A percentile compares a stretch with the other conserved stretches of the same genome.
Conservation (phyloP, 2,113 vertebrate genomes). For the Clarias batrachus region DNA sequence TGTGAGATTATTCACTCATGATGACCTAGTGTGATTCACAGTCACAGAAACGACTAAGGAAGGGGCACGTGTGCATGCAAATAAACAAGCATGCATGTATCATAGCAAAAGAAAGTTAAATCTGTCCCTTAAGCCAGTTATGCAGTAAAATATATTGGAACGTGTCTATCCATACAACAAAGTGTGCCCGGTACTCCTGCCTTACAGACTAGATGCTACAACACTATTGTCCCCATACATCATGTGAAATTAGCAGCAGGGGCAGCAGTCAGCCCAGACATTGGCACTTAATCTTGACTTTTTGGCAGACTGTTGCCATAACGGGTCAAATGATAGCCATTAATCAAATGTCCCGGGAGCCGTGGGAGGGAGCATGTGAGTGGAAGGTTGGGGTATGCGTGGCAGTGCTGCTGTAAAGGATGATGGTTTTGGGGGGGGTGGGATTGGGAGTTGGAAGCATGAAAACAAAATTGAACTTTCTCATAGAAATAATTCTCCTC, state of each 20-base stretch:
- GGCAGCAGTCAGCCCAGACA: conserved; percentile 72
- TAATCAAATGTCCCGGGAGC: conserved; percentile 73
- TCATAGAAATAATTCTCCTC: conserved; percentile 67
- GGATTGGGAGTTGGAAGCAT: background rate
- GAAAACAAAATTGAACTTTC: conserved; percentile 59
- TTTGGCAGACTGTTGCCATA: conserved; percentile 81
- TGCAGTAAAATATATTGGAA: conserved; percentile 20
- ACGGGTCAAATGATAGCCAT: conserved; percentile 81
- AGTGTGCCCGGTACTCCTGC: conserved; percentile 23
- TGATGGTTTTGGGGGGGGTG: conserved; percentile 28
- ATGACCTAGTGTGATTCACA: background rate
- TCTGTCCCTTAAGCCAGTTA: conserved; percentile 8
- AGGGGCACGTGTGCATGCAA: background rate
- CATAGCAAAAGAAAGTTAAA: background rate
- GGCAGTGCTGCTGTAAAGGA: background rate
- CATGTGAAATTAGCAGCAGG: conserved; percentile 80
- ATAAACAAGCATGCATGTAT: background rate
- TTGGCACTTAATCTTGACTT: conserved; percentile 79
- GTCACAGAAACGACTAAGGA: background rate
- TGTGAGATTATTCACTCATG: background rate
- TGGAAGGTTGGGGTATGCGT: conserved; percentile 32
- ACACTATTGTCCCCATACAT: conserved; percentile 76
- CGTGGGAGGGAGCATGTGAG: conserved; percentile 20
- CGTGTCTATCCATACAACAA: conserved; percentile 37
- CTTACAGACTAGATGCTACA: conserved; percentile 64